Base-by-base conservation (phyloP, 1,140 invertebrate species). In the Drosophila kikkawai region DNA sequence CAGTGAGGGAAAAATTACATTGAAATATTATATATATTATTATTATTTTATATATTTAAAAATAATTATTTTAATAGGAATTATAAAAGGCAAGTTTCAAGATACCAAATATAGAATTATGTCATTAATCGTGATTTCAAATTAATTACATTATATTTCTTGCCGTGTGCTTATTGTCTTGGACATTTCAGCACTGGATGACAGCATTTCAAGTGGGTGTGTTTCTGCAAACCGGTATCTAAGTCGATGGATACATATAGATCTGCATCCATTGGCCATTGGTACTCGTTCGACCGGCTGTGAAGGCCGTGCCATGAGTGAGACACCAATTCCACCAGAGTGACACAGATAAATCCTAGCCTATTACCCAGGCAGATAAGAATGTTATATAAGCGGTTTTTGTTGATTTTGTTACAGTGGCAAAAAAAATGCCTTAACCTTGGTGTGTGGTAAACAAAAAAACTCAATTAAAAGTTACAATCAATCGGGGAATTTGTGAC, bases 151-250 rank as follows among this genome's bases (percentile, higher is more conserved):
- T 9, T 7, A 34, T 39, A 29, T 70, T 34, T 45, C 44, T 56
- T 37, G 36, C 26, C 15, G 37, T 17, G 7, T 22, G 19, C 26
- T 39, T 39, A 17, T 57, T 69, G 69, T 36, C 53, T 71, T 57
- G 39, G 36, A 58, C 34, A 42, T 32, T 48, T 69, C 13, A 17
- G 34, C 26, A 13, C 22, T 73, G 9, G 19, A 59, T 59, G 69
- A 71, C 66, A 73, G 69, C 69, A 60, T 73, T 59, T 71, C 44
- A 71, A 73, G 69, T 73, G 69, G 69, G 69, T 73, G 69, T 73
- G 69, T 73, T 73, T 73, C 66, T 73, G 69, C 69, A 73, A 73
- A 73, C 69, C 69, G 69, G 69, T 73, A 73, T 73, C 66, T 22
- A 15, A 39, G 26, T 50, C 47, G 11, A 11, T 41, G 19, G 12